A percentile compares a stretch with the other conserved stretches of the same genome.
phyloP scores from a whole-genome alignment of 1,140 invertebrate genomes.

The Trachymyrmex cornetzi region DNA sequence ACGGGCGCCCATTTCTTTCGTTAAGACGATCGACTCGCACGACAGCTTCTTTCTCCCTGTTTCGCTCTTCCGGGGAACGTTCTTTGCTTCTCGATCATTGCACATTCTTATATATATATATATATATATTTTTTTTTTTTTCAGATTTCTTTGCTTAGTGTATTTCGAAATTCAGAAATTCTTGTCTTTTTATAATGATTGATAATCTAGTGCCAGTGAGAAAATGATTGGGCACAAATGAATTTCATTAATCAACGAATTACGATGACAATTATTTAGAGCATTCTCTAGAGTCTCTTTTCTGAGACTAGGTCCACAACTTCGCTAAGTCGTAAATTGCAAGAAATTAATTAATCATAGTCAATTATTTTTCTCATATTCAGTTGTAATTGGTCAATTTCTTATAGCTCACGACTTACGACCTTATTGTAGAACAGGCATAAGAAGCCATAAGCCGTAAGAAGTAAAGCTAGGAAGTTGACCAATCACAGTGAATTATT shows the following conservation, averaged over 20 bases:
- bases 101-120: neutral
- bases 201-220: neutral
- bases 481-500: too few relatives aligned
- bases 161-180: neutral
- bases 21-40: slow-evolving; percentile 59
- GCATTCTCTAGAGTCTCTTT: neutral
- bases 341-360: too few relatives aligned
- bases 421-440: too few relatives aligned
- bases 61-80: slow-evolving; percentile 23
- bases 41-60: slow-evolving; percentile 29
- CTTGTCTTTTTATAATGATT: neutral
- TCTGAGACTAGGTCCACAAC: neutral
- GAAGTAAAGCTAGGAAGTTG: too few relatives aligned
- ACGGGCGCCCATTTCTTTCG: slow-evolving; percentile 62
- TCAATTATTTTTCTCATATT: too few relatives aligned
- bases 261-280: neutral
- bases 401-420: too few relatives aligned
- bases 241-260: neutral
- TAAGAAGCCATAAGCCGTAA: too few relatives aligned
- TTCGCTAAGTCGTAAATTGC: too few relatives aligned
- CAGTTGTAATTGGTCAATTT: too few relatives aligned
- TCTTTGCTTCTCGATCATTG: slow-evolving; percentile 21
- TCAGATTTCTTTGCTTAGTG: neutral
- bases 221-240: neutral
- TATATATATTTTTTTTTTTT: too few relatives aligned